Conservation (phyloP, 2,797 vertebrate species). For the Sebastes jordani region DNA sequence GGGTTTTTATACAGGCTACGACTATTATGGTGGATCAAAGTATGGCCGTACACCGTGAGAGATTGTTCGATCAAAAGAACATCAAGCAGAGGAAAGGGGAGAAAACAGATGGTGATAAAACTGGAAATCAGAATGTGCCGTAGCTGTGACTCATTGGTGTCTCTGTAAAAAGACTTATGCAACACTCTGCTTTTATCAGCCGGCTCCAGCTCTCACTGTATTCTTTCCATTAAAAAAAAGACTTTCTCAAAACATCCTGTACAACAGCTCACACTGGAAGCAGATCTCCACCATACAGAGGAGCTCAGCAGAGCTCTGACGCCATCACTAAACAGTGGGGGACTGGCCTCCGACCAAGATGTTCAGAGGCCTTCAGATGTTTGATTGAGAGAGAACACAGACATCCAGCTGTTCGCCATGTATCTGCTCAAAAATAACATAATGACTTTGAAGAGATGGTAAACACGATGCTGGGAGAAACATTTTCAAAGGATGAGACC, state of each 20-base stretch:
- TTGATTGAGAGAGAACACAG: slow-evolving; percentile 51
- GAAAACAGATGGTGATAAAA: slow-evolving; percentile 61
- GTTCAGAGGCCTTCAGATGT: slow-evolving; percentile 41
- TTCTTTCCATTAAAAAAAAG: slow-evolving; percentile 34
- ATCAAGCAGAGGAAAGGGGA: slow-evolving; percentile 41
- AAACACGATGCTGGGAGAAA: slow-evolving; percentile 17
- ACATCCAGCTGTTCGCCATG: slow-evolving; percentile 48
- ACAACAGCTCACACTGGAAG: slow-evolving; percentile 18
- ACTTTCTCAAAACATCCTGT: slow-evolving; percentile 30
- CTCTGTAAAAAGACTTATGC: slow-evolving; percentile 54
- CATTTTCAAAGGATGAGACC: background rate
- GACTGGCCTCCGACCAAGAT: slow-evolving; percentile 42
- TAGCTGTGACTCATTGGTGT: slow-evolving; percentile 64
- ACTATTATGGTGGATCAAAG: slow-evolving; percentile 61
- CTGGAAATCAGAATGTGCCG: slow-evolving; percentile 55
- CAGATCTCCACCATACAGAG: slow-evolving; percentile 10
- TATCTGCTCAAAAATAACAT: slow-evolving; percentile 37
- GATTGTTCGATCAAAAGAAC: slow-evolving; percentile 63
- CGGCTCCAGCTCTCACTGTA: slow-evolving; percentile 32
- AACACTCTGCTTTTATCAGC: slow-evolving; percentile 54
- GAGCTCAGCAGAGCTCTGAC: slow-evolving; percentile 24
- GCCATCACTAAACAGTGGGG: slow-evolving; percentile 47
- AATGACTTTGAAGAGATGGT: slow-evolving; percentile 1
- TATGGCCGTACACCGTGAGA: slow-evolving; percentile 35
- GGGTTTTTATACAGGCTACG: slow-evolving; percentile 53